Evolutionary conservation across 2,888 invertebrate genomes (phyloP), one percentile per base, ranked within the genome.

Genomic region (Drosophila aldrichi): DNA sequence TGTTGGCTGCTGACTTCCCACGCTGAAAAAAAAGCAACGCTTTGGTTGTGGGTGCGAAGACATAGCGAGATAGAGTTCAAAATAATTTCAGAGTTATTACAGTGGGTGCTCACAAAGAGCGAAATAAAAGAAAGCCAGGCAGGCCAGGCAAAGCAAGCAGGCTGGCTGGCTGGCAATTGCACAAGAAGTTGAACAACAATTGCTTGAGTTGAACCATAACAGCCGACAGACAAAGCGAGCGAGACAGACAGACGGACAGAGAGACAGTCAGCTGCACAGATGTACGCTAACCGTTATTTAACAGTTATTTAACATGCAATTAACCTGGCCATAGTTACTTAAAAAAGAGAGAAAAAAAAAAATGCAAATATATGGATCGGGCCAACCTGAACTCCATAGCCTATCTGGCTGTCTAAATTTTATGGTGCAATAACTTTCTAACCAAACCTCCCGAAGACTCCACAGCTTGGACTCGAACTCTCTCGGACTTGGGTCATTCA

Each of bases 281-380:
- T 66, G 60, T 70, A 70, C 46, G 74, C 66, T 70, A 74, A 74
- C 90, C 77, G 90, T 90, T 81, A 78, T 74, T 86, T 85, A 89
- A 90, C 86, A 81, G 90, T 90, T 90, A 88, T 78, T 88, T 86
- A 86, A 88, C 81, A 79, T 86, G 87, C 78, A 88, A 88, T 90
- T 88, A 90, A 87, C 88, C 78, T 64, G 56, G 55, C 61, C 69
- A 72, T 64, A 52, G 52, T 38, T 52, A 86, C 74, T 64, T 49
- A 49, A 49, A 49, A 36, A 12, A 36, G 14, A 36, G 2, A 32
- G 71, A 64, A 59, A 73, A 77, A 59, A 73, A 77, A 55, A 87
- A 64, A 76, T 80, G 77, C 78, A 78, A 78, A 76, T 80, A 80
- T 75, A 78, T 79, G 49, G 49, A 49, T 49, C 49, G 49, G 34